Conservation (phyloP, 2,888 invertebrate species). For the Caenorhabditis sp. region DNA sequence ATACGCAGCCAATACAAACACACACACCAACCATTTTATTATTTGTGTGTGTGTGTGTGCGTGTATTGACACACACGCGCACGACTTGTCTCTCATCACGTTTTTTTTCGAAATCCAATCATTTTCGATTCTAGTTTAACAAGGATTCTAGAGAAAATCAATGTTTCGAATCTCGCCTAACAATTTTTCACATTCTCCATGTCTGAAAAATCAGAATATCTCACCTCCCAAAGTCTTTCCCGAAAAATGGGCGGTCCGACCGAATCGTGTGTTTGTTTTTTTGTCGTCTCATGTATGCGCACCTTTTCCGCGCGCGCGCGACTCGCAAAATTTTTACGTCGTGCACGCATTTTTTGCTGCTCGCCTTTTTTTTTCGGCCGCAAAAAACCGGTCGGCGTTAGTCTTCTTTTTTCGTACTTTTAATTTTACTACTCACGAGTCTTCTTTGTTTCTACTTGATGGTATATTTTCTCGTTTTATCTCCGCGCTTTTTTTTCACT, state of each 20-base stretch:
- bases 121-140: no score
- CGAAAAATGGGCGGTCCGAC: no score
- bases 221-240: no score
- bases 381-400: neutral
- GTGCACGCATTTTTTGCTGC: neutral
- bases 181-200: no score
- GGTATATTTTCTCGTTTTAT: neutral
- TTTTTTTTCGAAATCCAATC: neutral
- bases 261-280: neutral
- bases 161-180: no score
- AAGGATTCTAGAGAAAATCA: no score
- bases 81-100: neutral
- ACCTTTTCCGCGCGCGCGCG: neutral
- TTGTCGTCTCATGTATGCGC: neutral
- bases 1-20: constrained; percentile 1
- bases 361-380: neutral
- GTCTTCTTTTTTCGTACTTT: neutral
- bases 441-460: neutral
- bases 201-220: no score
- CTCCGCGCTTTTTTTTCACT: neutral
- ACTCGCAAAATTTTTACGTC: neutral
- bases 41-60: no score
- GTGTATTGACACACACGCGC: neutral
- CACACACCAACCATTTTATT: neutral
- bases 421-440: neutral